Base-by-base conservation (phyloP, 2,113 vertebrate species). In the Corythoichthys intestinalis region DNA sequence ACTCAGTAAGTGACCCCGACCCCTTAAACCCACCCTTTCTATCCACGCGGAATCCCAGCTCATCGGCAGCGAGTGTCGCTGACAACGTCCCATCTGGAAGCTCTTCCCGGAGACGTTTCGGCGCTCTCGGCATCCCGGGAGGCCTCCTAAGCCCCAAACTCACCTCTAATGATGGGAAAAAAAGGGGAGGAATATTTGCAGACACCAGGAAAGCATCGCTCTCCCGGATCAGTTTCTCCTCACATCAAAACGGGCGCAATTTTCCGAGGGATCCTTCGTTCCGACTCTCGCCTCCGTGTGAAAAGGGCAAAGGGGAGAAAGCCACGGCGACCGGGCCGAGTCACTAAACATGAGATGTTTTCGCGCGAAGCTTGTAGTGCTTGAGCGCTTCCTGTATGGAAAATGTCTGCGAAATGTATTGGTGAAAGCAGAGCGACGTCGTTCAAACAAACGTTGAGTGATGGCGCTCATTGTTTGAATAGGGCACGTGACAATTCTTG, bases 41-140 rank as follows among this genome's bases (percentile, higher is more conserved):
- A 28, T 37, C 39, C 71, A 38, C 58, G 35, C 34, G 5, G 47
- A 66, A 34, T 4, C 66, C 14, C 52, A 66, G 72, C 70, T 56
- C 63, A 66, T 74, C 70, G 53, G 54, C 70, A 48, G 67, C 63
- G 67, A 80, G 74, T 77, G 86, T 78, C 83, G 76, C 84, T 78
- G 85, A 90, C 85, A 35, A 83, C 70, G 70, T 83, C 85, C 85
- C 89, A 91, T 90, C 90, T 89, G 90, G 90, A 89, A 89, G 76
- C 88, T 83, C 83, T 90, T 87, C 83, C 62, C 77, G 59, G 2
- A 41, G 84, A 82, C 82, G 67, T 84, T 87, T 86, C 81, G 80
- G 71, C 56, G 70, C 77, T 83, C 79, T 80, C 41, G 66, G 54
- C 20, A 4, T 82, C 85, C 80, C 85, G 69, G 58, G 83, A 84